Percentiles rank a stretch among this genome's conserved stretches.
Conservation (phyloP, 2,113 vertebrate genomes). For the Rhinichthys klamathensis region DNA sequence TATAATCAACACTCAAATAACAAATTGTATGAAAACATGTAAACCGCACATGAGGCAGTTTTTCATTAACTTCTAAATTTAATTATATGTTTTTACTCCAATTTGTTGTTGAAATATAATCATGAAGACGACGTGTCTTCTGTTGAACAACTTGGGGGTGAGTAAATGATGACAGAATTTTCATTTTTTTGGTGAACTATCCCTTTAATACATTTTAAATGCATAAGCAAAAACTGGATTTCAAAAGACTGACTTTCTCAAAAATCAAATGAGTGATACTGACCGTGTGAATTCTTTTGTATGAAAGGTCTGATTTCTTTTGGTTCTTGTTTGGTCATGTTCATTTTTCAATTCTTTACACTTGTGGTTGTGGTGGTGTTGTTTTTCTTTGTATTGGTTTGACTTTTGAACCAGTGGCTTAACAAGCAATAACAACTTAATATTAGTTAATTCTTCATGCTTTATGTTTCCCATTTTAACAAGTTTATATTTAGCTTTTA, state of each 20-base stretch:
- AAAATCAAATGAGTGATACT: background rate
- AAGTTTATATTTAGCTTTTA: background rate
- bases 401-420: background rate
- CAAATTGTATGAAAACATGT: too few relatives aligned
- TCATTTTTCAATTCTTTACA: background rate
- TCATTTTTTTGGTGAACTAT: background rate
- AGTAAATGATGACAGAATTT: too few relatives aligned
- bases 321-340: background rate
- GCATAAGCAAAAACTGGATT: background rate
- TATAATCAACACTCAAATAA: too few relatives aligned
- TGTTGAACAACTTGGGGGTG: too few relatives aligned
- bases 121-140: too few relatives aligned
- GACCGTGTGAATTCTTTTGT: background rate
- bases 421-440: background rate
- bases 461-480: constrained; percentile 7
- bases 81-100: too few relatives aligned
- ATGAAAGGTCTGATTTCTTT: background rate
- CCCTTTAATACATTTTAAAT: background rate
- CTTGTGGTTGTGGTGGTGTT: background rate
- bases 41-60: too few relatives aligned
- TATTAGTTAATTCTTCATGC: background rate
- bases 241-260: background rate
- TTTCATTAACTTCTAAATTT: too few relatives aligned
- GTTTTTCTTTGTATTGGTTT: background rate
- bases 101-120: too few relatives aligned